Evolutionary conservation across 2,797 vertebrate species (phyloP), one percentile per base, ranked within the genome.

Genomic region (Protosalanx chinensis): DNA sequence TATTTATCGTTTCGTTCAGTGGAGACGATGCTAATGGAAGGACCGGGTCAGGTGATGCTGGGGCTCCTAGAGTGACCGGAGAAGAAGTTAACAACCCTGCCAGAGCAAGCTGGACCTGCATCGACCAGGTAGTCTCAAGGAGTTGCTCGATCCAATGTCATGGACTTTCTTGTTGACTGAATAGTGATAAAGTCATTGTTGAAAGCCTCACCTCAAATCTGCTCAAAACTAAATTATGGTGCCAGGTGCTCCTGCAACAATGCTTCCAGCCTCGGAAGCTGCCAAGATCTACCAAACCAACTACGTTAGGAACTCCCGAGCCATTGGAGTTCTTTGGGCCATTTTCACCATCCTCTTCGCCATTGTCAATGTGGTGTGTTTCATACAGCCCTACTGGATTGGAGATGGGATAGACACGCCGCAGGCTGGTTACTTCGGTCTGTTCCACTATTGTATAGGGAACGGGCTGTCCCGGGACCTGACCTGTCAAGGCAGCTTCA

Each of bases 371-470:
- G 97, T 99, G 92, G 97, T 98, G 86, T 98, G 96, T 84, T 98
- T 98, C 90, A 97, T 98, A 88, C 97, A 98, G 94, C 97, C 97
- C 13, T 99, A 98, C 93, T 99, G 97, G 97, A 98, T 99, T 85
- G 97, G 97, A 18, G 97, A 99, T 88, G 96, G 97, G 76, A 88
- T 92, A 90, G 94, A 98, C 90, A 98, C 96, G 32, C 97, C 97
- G 64, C 96, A 97, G 92, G 94, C 95, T 71, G 97, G 97, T 71
- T 98, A 98, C 93, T 99, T 99, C 90, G 97, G 97, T 78, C 96
- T 98, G 74, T 98, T 98, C 92, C 96, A 98, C 93, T 98, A 97
- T 93, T 99, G 97, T 93, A 96, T 98, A 79, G 96, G 96, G 10
- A 97, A 93, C 92, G 96, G 95, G 74, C 90, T 96, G 88, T 94